Percentiles rank a stretch among this genome's conserved stretches.
Evolutionary conservation across 2,888 invertebrate species (phyloP).

Genomic region (Hyalella azteca): DNA sequence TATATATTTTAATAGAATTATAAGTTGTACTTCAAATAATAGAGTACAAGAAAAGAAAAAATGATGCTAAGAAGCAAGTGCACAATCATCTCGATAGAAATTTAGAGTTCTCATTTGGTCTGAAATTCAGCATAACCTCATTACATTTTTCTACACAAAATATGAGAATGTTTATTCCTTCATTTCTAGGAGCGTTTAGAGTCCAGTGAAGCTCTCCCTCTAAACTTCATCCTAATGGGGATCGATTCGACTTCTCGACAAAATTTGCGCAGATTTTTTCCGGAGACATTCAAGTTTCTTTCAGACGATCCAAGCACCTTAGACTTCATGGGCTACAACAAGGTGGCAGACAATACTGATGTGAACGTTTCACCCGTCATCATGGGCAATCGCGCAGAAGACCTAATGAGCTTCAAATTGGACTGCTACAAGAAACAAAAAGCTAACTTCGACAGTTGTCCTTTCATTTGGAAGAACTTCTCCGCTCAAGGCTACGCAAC

Average conservation of each 20-base stretch:
- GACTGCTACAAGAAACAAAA: slow-evolving; percentile 71
- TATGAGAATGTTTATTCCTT: too few species aligned
- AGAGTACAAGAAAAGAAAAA: too few species aligned
- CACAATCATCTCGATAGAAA: too few species aligned
- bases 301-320: neutral
- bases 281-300: slow-evolving; percentile 31
- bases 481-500: slow-evolving; percentile 76
- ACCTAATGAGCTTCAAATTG: slow-evolving; percentile 65
- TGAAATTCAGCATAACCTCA: too few species aligned
- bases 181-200: neutral
- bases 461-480: slow-evolving; percentile 84
- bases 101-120: too few species aligned
- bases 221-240: slow-evolving; percentile 35
- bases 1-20: too few species aligned
- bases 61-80: too few species aligned
- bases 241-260: slow-evolving; percentile 39
- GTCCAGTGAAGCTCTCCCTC: neutral
- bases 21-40: too few species aligned
- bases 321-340: slow-evolving; percentile 63
- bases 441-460: slow-evolving; percentile 76
- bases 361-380: slow-evolving; percentile 85
- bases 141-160: too few species aligned
- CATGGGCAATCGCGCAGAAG: slow-evolving; percentile 73
- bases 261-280: slow-evolving; percentile 31
- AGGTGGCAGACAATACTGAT: slow-evolving; percentile 92